phyloP scores from a whole-genome alignment of 2,888 invertebrate genomes.

The Palloptera scutellata region DNA sequence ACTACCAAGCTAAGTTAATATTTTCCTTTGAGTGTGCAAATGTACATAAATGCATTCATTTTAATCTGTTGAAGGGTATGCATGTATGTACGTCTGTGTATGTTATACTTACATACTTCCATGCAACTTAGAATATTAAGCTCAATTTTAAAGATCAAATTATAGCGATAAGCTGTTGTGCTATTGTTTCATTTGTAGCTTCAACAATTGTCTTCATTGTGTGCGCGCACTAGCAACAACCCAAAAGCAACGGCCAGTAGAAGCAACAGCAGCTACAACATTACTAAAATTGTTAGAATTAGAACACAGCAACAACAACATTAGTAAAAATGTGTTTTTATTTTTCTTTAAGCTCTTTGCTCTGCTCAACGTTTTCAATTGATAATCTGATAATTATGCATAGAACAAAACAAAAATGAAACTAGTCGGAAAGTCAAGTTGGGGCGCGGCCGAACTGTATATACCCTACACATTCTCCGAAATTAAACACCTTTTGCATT shows the following conservation, averaged over 20 bases:
- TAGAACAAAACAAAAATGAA: too few species aligned
- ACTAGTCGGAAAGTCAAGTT: too few species aligned
- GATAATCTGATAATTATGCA: too few species aligned
- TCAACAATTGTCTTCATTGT: neutral
- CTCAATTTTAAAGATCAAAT: constrained; percentile 35
- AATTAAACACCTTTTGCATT: too few species aligned
- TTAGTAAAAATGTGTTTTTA: neutral
- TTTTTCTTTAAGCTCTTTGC: constrained; percentile 10
- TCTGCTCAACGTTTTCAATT: too few species aligned
- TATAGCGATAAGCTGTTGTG: constrained; percentile 30
- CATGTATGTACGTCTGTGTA: too few species aligned
- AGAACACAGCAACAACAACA: constrained; percentile 8
- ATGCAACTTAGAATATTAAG: constrained; percentile 32
- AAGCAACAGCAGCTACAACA: constrained; percentile 1
- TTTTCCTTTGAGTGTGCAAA: too few species aligned
- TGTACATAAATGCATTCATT: too few species aligned
- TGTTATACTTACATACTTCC: constrained; percentile 6
- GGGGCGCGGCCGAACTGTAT: too few species aligned
- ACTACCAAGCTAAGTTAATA: too few species aligned
- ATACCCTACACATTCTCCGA: too few species aligned
- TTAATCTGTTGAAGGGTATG: too few species aligned
- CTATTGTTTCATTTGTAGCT: neutral
- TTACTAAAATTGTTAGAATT: neutral
- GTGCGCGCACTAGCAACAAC: neutral
- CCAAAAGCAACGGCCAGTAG: neutral